Evolutionary conservation across 1,140 invertebrate species (phyloP).

Genomic region (Lepeophtheirus salmonis): DNA sequence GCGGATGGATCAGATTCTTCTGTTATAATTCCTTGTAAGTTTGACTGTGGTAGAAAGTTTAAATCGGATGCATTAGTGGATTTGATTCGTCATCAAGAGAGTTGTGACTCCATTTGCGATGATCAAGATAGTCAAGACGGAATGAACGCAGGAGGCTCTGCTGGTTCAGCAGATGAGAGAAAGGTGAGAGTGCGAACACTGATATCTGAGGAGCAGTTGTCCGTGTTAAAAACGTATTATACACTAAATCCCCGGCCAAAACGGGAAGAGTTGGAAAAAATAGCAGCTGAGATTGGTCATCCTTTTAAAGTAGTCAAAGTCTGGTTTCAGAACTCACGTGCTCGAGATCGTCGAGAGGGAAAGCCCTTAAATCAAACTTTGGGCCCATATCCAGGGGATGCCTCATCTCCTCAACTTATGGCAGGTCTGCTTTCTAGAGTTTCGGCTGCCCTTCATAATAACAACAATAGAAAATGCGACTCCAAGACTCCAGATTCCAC

Average conservation of each 20-base stretch:
- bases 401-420: background rate
- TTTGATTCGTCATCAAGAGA: slow-evolving; percentile 3
- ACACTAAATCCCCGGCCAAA: slow-evolving; percentile 72
- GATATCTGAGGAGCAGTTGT: slow-evolving; percentile 78
- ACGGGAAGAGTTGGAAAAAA: slow-evolving; percentile 69
- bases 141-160: background rate
- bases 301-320: slow-evolving; percentile 78
- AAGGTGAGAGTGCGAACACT: slow-evolving; percentile 57
- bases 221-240: slow-evolving; percentile 68
- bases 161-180: slow-evolving; percentile 12
- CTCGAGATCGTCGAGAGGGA: slow-evolving; percentile 60
- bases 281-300: slow-evolving; percentile 71
- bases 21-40: too few relatives aligned
- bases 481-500: slow-evolving; percentile 8
- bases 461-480: slow-evolving; percentile 6
- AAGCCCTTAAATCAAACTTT: slow-evolving; percentile 34
- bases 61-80: too few relatives aligned
- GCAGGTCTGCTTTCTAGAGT: background rate
- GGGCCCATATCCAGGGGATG: slow-evolving; percentile 24
- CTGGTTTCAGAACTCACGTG: slow-evolving; percentile 95
- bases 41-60: background rate
- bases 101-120: background rate
- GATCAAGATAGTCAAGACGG: background rate
- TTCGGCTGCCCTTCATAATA: background rate
- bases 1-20: too few relatives aligned